These are phyloP conservation scores for Gymnoscopelus braueri DNA, from an alignment of 2,797 vertebrate genomes.

Conservation along the genomic window DNA sequence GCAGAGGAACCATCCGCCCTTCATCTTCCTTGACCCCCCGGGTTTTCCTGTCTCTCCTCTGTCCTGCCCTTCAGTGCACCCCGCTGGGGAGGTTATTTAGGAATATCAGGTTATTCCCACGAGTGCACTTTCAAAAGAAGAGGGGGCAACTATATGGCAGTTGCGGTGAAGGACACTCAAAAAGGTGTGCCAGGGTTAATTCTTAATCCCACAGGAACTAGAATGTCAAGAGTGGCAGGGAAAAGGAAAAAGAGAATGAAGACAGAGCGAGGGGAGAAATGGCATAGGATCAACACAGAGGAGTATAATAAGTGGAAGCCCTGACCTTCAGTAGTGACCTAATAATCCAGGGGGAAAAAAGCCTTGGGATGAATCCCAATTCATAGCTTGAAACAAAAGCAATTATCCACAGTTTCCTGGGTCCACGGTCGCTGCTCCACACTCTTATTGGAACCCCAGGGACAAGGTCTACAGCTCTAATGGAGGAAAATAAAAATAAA, in stretches of 20 bases:
- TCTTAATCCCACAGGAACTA: constrained; percentile 45
- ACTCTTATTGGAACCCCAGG: constrained; percentile 20
- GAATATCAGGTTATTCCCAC: too few species aligned
- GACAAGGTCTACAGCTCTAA: constrained; percentile 6
- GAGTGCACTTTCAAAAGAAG: too few species aligned
- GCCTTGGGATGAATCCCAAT: constrained; percentile 12
- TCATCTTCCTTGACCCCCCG: constrained; percentile 10
- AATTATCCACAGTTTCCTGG: constrained; percentile 27
- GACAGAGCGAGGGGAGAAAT: neutral
- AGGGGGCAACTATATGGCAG: too few species aligned
- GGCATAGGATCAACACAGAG: constrained; percentile 24
- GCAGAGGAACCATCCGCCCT: constrained; percentile 54
- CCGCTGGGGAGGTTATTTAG: constrained; percentile 10
- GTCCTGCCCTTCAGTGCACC: constrained; percentile 22
- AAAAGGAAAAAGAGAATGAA: constrained; percentile 14
- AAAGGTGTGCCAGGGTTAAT: constrained; percentile 11
- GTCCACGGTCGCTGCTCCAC: constrained; percentile 16
- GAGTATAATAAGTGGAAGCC: neutral
- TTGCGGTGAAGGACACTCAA: constrained; percentile 13
- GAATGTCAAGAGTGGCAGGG: constrained; percentile 28
- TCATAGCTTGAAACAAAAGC: constrained; percentile 41
- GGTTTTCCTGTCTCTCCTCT: constrained; percentile 12
- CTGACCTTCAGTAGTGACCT: constrained; percentile 35
- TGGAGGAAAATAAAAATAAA: constrained; percentile 3
- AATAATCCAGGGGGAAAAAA: constrained; percentile 49